phyloP scores from a whole-genome alignment of 2,797 vertebrate species.

The Distichodus sexfasciatus region DNA sequence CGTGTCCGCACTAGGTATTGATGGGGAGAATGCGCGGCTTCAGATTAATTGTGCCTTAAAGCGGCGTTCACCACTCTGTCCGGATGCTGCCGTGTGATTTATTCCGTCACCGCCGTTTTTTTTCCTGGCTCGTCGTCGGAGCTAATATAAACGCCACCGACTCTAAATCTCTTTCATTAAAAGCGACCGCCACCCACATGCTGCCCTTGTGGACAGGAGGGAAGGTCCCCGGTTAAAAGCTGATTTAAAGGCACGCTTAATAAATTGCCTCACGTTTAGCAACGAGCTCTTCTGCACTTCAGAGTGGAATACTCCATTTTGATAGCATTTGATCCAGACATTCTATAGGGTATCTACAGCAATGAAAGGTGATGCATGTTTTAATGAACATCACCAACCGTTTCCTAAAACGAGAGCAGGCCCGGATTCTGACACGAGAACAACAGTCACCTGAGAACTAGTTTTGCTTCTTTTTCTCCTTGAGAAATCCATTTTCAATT shows the following conservation, averaged over 20 bases:
- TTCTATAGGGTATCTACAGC: conserved; percentile 10
- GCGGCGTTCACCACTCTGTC: conserved; percentile 39
- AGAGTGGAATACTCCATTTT: conserved; percentile 32
- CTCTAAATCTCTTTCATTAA: conserved; percentile 62
- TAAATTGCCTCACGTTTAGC: conserved; percentile 61
- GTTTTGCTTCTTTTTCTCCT: too few relatives aligned
- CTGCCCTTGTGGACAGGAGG: conserved; percentile 49
- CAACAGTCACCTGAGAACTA: background rate
- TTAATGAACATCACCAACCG: background rate
- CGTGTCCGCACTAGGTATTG: conserved; percentile 53
- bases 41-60: conserved; percentile 66
- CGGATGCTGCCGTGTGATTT: conserved; percentile 54
- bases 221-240: conserved; percentile 60
- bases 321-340: background rate
- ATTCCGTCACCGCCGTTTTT: conserved; percentile 56
- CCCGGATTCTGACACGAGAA: background rate
- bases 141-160: conserved; percentile 52
- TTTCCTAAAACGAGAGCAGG: background rate
- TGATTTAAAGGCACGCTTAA: conserved; percentile 59
- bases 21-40: conserved; percentile 41
- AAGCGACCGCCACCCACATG: conserved; percentile 35
- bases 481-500: too few relatives aligned
- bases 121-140: conserved; percentile 41
- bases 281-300: conserved; percentile 41
- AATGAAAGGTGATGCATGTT: conserved; percentile 2